These are phyloP conservation scores for Callopanchax toddi DNA, from an alignment of 2,113 vertebrate genomes.

Conservation along the genomic window DNA sequence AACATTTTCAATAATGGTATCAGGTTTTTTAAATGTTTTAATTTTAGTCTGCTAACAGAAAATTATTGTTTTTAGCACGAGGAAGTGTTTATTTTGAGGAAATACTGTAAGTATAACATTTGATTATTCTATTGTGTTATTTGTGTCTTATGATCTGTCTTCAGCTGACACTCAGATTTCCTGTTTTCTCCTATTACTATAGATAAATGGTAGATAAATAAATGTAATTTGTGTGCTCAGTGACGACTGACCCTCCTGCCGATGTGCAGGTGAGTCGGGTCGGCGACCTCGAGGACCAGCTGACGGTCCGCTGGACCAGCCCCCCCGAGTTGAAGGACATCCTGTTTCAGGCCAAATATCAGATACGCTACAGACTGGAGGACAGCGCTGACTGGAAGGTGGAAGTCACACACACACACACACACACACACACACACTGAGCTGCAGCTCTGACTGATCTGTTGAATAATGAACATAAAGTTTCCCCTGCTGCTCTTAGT, in stretches of 20 bases:
- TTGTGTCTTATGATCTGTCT: too few relatives aligned
- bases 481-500: slow-evolving; percentile 5
- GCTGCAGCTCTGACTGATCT: not conserved
- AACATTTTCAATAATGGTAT: too few relatives aligned
- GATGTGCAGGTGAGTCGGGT: slow-evolving; percentile 91
- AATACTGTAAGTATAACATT: too few relatives aligned
- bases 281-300: slow-evolving; percentile 92
- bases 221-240: slow-evolving; percentile 69
- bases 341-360: slow-evolving; percentile 97
- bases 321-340: slow-evolving; percentile 92
- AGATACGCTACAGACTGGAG: slow-evolving; percentile 96
- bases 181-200: not conserved
- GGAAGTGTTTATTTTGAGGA: too few relatives aligned
- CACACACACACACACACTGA: not conserved
- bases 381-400: slow-evolving; percentile 97
- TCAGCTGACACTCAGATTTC: too few relatives aligned
- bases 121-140: too few relatives aligned
- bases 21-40: too few relatives aligned
- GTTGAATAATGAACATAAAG: slow-evolving; percentile 5
- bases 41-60: too few relatives aligned
- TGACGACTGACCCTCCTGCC: slow-evolving; percentile 91
- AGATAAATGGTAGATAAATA: too few relatives aligned
- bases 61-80: too few relatives aligned
- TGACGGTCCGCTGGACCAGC: slow-evolving; percentile 92
- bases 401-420: slow-evolving; percentile 14